Conservation (phyloP, 2,888 invertebrate species). For the Sesamia inferens region DNA sequence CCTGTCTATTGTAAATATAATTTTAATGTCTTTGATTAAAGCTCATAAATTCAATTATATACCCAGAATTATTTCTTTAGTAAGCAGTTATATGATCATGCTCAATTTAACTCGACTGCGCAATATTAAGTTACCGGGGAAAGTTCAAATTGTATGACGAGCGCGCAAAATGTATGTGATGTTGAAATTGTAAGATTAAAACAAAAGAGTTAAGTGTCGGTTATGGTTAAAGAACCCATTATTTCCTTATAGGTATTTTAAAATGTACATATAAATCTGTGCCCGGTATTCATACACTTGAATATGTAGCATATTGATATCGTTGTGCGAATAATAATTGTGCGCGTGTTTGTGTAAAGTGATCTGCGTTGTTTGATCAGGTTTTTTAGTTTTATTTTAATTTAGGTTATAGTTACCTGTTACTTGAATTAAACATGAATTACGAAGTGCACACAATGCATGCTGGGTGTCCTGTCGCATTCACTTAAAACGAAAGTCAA, state of each 20-base stretch:
- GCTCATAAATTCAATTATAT: conserved; percentile 5
- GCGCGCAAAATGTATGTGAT: not conserved
- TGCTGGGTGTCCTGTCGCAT: not conserved
- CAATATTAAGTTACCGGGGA: conserved; percentile 36
- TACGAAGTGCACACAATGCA: conserved; percentile 18
- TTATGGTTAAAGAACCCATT: conserved; percentile 20
- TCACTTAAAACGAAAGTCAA: conserved; percentile 24
- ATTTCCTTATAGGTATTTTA: not conserved
- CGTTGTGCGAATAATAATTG: conserved; percentile 27
- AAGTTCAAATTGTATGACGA: conserved; percentile 27
- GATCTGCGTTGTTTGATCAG: conserved; percentile 38
- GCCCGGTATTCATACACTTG: not conserved
- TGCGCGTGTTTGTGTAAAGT: conserved; percentile 4
- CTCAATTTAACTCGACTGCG: conserved; percentile 38
- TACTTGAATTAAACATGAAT: conserved; percentile 5
- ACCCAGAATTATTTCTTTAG: conserved; percentile 13
- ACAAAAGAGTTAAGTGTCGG: conserved; percentile 22
- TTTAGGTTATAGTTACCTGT: conserved; percentile 32
- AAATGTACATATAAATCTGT: not conserved
- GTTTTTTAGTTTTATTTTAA: conserved; percentile 29
- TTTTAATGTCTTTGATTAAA: too few species aligned
- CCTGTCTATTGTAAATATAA: too few species aligned
- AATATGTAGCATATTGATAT: conserved; percentile 2
- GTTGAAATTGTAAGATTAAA: conserved; percentile 23
- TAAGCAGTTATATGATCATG: conserved; percentile 29